phyloP scores from a whole-genome alignment of 2,888 invertebrate genomes.

The Deladenus siricidicola region DNA sequence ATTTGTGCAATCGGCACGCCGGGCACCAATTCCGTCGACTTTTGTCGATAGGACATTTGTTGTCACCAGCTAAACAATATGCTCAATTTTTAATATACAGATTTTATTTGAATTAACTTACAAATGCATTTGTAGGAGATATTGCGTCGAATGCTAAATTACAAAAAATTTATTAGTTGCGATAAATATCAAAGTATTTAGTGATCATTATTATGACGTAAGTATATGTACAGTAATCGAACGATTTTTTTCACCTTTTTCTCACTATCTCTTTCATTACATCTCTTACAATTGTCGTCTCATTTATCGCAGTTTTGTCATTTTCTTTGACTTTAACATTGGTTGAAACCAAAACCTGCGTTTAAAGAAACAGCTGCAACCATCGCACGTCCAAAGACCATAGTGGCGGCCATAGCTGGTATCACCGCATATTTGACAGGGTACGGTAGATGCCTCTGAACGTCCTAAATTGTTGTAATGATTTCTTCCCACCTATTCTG shows the following conservation, averaged over 20 bases:
- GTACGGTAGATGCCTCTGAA: slow-evolving; percentile 4
- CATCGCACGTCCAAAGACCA: slow-evolving; percentile 62
- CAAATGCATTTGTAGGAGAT: slow-evolving; percentile 71
- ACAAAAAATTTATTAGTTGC: too few relatives aligned
- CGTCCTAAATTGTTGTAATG: too few relatives aligned
- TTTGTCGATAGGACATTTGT: slow-evolving; percentile 70
- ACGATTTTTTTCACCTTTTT: too few relatives aligned
- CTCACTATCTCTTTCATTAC: too few relatives aligned
- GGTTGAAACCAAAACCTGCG: too few relatives aligned
- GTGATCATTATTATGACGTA: too few relatives aligned
- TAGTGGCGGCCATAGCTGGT: slow-evolving; percentile 20
- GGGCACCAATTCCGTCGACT: slow-evolving; percentile 80
- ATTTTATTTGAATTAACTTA: slow-evolving; percentile 54
- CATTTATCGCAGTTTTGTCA: background rate
- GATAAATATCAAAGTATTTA: too few relatives aligned
- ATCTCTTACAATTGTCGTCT: too few relatives aligned
- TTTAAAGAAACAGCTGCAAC: slow-evolving; percentile 82
- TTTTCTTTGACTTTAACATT: too few relatives aligned
- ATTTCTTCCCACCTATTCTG: too few relatives aligned
- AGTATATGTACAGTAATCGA: too few relatives aligned
- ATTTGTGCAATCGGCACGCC: slow-evolving; percentile 70
- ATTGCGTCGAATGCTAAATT: slow-evolving; percentile 62
- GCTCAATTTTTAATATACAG: background rate
- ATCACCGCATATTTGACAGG: slow-evolving; percentile 18
- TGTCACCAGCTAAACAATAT: slow-evolving; percentile 62